A percentile compares a stretch with the other conserved stretches of the same genome.
phyloP scores from a whole-genome alignment of 2,113 vertebrate species.

The Oryzias javanicus region DNA sequence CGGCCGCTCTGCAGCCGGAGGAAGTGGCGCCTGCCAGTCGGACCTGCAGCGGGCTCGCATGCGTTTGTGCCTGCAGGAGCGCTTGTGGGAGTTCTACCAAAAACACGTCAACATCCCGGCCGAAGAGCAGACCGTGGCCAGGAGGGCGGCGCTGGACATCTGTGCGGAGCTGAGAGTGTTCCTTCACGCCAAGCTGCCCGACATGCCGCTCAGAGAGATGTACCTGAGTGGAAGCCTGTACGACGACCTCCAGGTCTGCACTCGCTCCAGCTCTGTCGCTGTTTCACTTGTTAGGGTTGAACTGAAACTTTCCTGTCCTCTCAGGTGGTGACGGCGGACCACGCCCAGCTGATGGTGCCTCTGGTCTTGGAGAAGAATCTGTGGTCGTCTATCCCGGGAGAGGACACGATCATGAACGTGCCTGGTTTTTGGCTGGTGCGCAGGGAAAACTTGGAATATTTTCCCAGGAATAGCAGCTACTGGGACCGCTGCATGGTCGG shows the following conservation, averaged over 20 bases:
- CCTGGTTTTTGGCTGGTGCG: slow-evolving; percentile 95
- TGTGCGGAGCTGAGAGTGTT: slow-evolving; percentile 92
- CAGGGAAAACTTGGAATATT: slow-evolving; percentile 95
- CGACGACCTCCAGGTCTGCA: slow-evolving; percentile 89
- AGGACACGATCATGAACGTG: slow-evolving; percentile 97
- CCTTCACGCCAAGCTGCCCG: slow-evolving; percentile 90
- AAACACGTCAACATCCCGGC: slow-evolving; percentile 84
- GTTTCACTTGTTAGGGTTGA: no score
- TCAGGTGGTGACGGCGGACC: slow-evolving; percentile 94
- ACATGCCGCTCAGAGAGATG: slow-evolving; percentile 98
- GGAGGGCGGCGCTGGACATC: slow-evolving; percentile 93
- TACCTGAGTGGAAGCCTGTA: slow-evolving; percentile 97
- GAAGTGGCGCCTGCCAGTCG: slow-evolving; percentile 64
- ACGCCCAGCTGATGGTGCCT: slow-evolving; percentile 96
- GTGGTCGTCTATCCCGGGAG: slow-evolving; percentile 92
- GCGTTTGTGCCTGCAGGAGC: slow-evolving; percentile 93
- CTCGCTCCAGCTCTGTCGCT: background rate
- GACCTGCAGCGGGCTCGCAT: slow-evolving; percentile 88
- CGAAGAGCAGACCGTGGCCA: slow-evolving; percentile 87
- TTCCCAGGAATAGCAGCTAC: slow-evolving; percentile 94
- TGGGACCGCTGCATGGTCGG: slow-evolving; percentile 99
- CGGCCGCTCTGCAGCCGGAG: slow-evolving; percentile 59
- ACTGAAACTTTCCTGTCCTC: slow-evolving; percentile 5
- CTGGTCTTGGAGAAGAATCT: slow-evolving; percentile 92
- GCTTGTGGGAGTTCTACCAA: slow-evolving; percentile 87